Evolutionary conservation across 1,140 invertebrate species (phyloP).

Genomic region (Rhopalosiphum padi): DNA sequence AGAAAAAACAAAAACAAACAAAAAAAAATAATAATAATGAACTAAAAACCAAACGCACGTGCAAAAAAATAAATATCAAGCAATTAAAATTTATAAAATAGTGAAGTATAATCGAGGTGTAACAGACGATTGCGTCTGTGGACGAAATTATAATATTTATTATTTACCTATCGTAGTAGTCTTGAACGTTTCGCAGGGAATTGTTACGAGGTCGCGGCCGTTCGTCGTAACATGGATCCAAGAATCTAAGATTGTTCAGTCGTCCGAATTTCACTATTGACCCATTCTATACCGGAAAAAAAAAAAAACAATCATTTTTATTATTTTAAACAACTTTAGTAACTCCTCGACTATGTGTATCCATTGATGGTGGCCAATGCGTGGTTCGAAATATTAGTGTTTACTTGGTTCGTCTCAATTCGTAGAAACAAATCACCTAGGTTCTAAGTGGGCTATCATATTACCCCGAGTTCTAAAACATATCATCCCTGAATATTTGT

Average conservation of each 20-base stretch:
- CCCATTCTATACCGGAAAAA: conserved; percentile 72
- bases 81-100: background rate
- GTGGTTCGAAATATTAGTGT: background rate
- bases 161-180: conserved; percentile 79
- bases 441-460: background rate
- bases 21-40: background rate
- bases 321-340: background rate
- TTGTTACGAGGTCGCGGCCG: conserved; percentile 76
- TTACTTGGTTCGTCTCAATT: background rate
- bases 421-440: background rate
- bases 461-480: background rate
- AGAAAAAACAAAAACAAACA: conserved; percentile 25
- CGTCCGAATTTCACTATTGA: conserved; percentile 88
- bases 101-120: background rate
- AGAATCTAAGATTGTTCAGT: conserved; percentile 90
- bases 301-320: background rate
- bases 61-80: conserved; percentile 44
- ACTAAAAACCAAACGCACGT: conserved; percentile 22
- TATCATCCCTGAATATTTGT: background rate
- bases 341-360: background rate
- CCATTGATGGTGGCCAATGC: background rate
- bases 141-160: background rate
- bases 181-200: conserved; percentile 68
- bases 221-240: conserved; percentile 88
- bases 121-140: background rate